Conservation (phyloP, 2,113 vertebrate genomes). For the Channa maculata region DNA sequence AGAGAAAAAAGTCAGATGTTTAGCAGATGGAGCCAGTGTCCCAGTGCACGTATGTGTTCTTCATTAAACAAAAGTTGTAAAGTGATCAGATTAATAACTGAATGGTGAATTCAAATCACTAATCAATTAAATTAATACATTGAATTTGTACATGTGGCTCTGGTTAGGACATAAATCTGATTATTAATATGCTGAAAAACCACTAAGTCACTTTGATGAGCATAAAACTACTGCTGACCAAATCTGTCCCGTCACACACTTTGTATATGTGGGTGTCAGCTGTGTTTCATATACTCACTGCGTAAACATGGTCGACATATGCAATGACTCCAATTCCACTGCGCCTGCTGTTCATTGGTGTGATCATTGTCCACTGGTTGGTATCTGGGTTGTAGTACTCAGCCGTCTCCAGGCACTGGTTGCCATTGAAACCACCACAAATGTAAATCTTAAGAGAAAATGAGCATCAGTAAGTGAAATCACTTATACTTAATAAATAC, state of each 20-base stretch:
- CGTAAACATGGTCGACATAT: slow-evolving; percentile 38
- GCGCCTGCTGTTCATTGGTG: slow-evolving; percentile 29
- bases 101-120: too few relatives aligned
- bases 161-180: too few relatives aligned
- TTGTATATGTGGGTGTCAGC: neutral
- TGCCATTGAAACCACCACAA: slow-evolving; percentile 90
- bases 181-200: too few relatives aligned
- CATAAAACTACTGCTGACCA: too few relatives aligned
- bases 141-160: too few relatives aligned
- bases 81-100: too few relatives aligned
- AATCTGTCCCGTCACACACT: neutral
- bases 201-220: too few relatives aligned
- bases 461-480: too few relatives aligned
- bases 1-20: neutral
- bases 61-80: too few relatives aligned
- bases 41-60: too few relatives aligned
- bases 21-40: neutral
- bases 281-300: slow-evolving; percentile 47
- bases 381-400: slow-evolving; percentile 57
- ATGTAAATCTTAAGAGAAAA: slow-evolving; percentile 86
- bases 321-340: slow-evolving; percentile 44
- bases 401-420: slow-evolving; percentile 80
- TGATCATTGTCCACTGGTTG: slow-evolving; percentile 60
- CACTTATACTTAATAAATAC: too few relatives aligned
- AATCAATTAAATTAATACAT: too few relatives aligned